These are phyloP conservation scores for Scaeva pyrastri DNA, from an alignment of 2,888 invertebrate species.

Conservation along the genomic window DNA sequence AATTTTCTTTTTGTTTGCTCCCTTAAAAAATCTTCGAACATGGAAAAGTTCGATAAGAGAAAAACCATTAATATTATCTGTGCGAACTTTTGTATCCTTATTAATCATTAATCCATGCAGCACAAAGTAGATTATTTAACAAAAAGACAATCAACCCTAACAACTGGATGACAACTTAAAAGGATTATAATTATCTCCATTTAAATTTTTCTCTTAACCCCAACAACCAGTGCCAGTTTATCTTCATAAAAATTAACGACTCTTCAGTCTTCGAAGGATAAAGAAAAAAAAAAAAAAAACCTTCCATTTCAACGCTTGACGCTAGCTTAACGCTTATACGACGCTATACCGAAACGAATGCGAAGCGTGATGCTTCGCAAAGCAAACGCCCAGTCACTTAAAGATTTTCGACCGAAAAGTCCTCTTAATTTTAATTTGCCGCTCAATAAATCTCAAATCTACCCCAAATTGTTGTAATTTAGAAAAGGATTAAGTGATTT, in stretches of 20 bases:
- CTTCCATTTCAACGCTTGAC: constrained; percentile 36
- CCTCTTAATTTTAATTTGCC: constrained; percentile 73
- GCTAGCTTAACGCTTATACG: background rate
- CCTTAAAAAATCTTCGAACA: background rate
- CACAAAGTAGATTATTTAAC: constrained; percentile 29
- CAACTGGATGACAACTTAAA: constrained; percentile 64
- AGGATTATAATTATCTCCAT: constrained; percentile 63
- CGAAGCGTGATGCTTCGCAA: no score
- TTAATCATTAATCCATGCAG: constrained; percentile 37
- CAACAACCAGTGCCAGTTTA: constrained; percentile 30
- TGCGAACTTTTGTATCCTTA: background rate
- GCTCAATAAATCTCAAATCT: constrained; percentile 74
- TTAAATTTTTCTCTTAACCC: constrained; percentile 44
- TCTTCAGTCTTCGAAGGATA: constrained; percentile 1
- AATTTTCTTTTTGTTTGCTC: background rate
- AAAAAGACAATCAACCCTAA: constrained; percentile 65
- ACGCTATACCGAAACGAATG: no score
- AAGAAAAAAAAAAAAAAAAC: constrained; percentile 12
- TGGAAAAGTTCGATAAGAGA: background rate
- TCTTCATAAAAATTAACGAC: constrained; percentile 74
- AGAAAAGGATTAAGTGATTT: constrained; percentile 75
- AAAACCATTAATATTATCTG: background rate
- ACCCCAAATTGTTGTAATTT: constrained; percentile 69
- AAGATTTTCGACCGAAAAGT: constrained; percentile 59
- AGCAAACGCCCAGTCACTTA: constrained; percentile 37